Conservation (phyloP, 53 echinoderm and acorn worm species). For the Stichopus horrens region DNA sequence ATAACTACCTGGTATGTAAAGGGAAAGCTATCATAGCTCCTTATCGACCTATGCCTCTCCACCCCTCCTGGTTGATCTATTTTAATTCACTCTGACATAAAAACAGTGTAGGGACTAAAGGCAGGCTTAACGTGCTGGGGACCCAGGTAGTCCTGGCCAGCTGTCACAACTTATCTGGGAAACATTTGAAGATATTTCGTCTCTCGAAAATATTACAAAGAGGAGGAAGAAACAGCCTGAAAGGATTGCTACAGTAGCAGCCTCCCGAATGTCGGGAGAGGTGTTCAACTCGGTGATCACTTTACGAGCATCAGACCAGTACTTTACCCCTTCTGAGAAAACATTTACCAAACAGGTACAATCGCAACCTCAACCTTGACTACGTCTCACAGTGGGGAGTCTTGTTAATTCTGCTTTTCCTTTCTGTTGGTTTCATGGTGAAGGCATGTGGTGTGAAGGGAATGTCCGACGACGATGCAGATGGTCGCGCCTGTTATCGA, state of each 20-base stretch:
- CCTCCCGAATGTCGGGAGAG: constrained; percentile 12
- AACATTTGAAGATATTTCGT: background rate
- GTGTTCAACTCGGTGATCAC: constrained; percentile 15
- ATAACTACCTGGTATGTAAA: background rate
- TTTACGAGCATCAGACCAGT: constrained; percentile 8
- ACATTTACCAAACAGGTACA: background rate
- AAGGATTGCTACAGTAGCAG: constrained; percentile 1
- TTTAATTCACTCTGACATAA: background rate
- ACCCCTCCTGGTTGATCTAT: background rate
- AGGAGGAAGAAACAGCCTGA: no score
- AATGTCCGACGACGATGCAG: constrained; percentile 5
- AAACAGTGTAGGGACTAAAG: background rate
- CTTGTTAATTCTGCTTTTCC: background rate
- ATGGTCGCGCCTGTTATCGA: background rate
- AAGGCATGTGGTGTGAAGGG: constrained; percentile 8
- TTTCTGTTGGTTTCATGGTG: constrained; percentile 8
- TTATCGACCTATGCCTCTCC: background rate
- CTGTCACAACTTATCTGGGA: background rate
- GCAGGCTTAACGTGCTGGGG: background rate
- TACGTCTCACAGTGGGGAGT: background rate
- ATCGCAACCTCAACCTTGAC: constrained; percentile 9
- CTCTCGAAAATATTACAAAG: background rate
- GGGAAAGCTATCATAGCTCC: background rate
- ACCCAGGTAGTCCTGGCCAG: background rate
- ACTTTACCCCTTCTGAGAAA: constrained; percentile 32